These are phyloP conservation scores for Dicentrarchus labrax DNA, from an alignment of 2,113 vertebrate genomes.

Conservation along the genomic window DNA sequence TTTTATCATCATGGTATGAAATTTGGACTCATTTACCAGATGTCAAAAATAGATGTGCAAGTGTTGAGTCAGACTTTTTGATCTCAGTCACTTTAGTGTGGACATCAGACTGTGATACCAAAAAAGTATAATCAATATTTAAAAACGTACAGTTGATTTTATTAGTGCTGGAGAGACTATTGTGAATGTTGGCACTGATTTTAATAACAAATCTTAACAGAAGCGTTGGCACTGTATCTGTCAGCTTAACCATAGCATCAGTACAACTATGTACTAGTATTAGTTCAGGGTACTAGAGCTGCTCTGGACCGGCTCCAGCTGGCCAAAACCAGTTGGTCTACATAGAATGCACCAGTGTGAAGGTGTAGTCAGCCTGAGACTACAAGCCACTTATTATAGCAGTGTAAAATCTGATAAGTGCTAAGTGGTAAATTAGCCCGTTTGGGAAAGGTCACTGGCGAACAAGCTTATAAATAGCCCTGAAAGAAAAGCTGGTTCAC, in stretches of 20 bases:
- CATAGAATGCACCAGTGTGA: neutral
- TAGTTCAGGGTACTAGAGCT: slow-evolving; percentile 4
- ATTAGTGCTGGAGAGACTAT: neutral
- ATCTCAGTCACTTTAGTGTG: neutral
- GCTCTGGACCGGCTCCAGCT: neutral
- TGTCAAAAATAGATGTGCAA: neutral
- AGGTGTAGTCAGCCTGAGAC: neutral
- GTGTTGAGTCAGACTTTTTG: neutral
- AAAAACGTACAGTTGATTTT: no score
- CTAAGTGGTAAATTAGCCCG: neutral
- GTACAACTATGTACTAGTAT: neutral
- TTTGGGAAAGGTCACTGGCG: neutral
- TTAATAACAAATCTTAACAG: no score
- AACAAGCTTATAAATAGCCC: neutral
- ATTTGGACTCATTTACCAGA: slow-evolving; percentile 25
- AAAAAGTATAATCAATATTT: neutral
- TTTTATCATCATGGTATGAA: neutral
- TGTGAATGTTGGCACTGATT: neutral
- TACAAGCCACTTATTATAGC: neutral
- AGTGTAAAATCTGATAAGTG: neutral
- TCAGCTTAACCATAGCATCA: neutral
- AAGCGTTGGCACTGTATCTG: no score
- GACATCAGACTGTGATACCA: neutral
- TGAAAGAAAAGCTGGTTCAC: neutral
- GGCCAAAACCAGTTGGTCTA: neutral